These are phyloP conservation scores for Craseonycteris thonglongyai DNA, from an alignment of 2,113 vertebrate species.

Conservation along the genomic window DNA sequence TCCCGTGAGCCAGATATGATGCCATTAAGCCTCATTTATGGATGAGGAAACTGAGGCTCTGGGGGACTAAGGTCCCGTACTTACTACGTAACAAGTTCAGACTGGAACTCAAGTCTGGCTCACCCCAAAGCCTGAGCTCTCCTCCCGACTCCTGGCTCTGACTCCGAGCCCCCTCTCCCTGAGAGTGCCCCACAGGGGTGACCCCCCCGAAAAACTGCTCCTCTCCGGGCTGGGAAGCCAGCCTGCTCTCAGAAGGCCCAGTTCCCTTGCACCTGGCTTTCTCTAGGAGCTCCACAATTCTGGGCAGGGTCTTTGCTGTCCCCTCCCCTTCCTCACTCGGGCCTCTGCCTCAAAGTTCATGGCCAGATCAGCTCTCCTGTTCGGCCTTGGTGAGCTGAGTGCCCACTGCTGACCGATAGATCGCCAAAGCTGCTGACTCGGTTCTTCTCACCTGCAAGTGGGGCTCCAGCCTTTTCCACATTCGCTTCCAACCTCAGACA, in stretches of 20 bases:
- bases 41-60: neutral
- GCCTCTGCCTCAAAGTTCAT: neutral
- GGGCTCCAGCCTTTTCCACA: neutral
- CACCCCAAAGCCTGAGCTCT: neutral
- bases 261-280: neutral
- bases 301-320: neutral
- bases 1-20: neutral
- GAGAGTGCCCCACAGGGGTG: no score
- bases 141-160: neutral
- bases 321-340: neutral
- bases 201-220: neutral
- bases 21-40: neutral
- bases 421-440: neutral
- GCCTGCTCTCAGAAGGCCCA: neutral
- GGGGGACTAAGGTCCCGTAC: neutral
- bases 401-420: accelerated
- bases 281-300: neutral
- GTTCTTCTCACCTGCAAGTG: neutral
- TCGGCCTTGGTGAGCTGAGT: no score
- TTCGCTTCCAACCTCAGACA: neutral
- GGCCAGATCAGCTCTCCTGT: neutral
- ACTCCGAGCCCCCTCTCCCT: neutral
- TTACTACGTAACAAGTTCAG: neutral
- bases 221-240: neutral
- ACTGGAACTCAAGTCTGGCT: neutral